Percentiles rank a stretch among this genome's conserved stretches.
Evolutionary conservation across 2,888 invertebrate genomes (phyloP).

Genomic region (Mesorhabditis sp.): DNA sequence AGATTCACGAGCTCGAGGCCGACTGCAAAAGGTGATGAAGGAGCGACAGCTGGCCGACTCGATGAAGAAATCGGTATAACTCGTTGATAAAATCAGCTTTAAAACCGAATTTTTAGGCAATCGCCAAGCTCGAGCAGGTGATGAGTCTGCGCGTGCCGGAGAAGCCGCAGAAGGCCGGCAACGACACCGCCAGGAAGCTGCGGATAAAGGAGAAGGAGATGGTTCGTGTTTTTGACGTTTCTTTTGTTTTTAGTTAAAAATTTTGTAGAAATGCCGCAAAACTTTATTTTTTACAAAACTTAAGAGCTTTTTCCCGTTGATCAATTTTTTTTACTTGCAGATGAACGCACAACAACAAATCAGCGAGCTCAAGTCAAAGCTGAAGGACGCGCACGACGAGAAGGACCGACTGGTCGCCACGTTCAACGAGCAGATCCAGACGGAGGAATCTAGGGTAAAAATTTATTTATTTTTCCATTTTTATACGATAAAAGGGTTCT

Average conservation of each 20-base stretch:
- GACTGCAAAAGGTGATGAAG: neutral
- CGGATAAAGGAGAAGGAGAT: neutral
- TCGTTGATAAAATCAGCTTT: neutral
- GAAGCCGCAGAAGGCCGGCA: conserved; percentile 13
- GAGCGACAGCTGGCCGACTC: neutral
- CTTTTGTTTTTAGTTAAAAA: neutral
- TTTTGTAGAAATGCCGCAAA: too few species aligned
- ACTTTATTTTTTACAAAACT: too few species aligned
- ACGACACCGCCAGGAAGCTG: neutral
- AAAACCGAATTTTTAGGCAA: conserved; percentile 12
- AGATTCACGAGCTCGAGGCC: neutral
- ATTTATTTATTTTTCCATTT: too few species aligned
- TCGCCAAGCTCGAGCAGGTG: conserved; percentile 20
- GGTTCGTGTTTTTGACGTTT: neutral
- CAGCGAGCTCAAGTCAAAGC: neutral
- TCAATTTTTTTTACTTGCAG: neutral
- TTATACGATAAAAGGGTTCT: too few species aligned
- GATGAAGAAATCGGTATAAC: neutral
- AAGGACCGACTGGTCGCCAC: conserved; percentile 1
- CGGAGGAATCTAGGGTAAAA: neutral
- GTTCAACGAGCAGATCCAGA: neutral
- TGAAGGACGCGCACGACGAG: conserved; percentile 9
- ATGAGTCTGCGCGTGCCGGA: conserved; percentile 17
- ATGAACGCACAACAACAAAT: neutral
- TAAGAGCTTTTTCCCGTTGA: too few species aligned